phyloP scores from a whole-genome alignment of 2,113 vertebrate species.

The Eolophus roseicapilla region DNA sequence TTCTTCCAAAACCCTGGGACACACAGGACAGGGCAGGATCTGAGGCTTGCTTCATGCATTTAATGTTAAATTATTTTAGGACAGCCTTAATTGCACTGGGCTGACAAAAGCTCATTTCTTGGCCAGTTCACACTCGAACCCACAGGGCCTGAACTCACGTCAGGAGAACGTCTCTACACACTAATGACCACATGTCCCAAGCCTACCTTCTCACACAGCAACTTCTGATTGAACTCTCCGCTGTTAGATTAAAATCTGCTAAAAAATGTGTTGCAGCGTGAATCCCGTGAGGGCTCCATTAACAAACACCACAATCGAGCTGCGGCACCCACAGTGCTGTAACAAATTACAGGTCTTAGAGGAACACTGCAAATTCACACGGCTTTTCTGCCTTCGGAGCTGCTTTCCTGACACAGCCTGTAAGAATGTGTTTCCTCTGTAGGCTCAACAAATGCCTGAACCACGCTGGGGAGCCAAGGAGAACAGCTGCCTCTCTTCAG shows the following conservation, averaged over 20 bases:
- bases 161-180: not conserved
- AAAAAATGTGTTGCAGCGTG: not conserved
- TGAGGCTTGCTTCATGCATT: not conserved
- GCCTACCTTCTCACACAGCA: not conserved
- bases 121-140: not conserved
- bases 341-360: not conserved
- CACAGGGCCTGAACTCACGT: fast-evolving
- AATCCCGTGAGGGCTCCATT: not conserved
- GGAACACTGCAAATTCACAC: constrained; percentile 1
- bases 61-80: not conserved
- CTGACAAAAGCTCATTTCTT: not conserved
- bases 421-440: constrained; percentile 45
- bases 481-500: constrained; percentile 58
- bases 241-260: not conserved
- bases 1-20: not conserved
- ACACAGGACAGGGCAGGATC: not conserved
- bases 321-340: not conserved
- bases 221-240: not conserved
- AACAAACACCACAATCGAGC: not conserved
- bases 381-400: not conserved
- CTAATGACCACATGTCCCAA: not conserved
- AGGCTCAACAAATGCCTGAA: constrained; percentile 24
- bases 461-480: not conserved
- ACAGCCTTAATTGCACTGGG: not conserved
- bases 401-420: constrained; percentile 1